Conservation (phyloP, 2,888 invertebrate species). For the Isotomurus palustris region DNA sequence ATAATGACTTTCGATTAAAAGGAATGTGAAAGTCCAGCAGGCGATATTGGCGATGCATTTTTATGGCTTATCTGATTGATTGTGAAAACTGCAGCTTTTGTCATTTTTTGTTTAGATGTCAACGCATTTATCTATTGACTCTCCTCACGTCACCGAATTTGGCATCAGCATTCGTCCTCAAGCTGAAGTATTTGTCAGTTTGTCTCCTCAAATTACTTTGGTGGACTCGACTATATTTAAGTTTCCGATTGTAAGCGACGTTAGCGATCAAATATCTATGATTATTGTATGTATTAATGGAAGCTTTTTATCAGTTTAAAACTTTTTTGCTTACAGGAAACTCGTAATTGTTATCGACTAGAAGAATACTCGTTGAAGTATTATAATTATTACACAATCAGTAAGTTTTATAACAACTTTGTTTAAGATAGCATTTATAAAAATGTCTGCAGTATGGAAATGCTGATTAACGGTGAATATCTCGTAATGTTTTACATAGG, state of each 20-base stretch:
- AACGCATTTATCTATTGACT: slow-evolving; percentile 1
- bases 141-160: slow-evolving; percentile 12
- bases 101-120: background rate
- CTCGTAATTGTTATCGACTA: background rate
- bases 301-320: too few species aligned
- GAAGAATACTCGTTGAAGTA: background rate
- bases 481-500: slow-evolving; percentile 11
- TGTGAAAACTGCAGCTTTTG: too few species aligned
- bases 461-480: background rate
- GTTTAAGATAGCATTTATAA: background rate
- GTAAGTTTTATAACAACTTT: background rate
- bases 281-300: too few species aligned
- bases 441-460: background rate
- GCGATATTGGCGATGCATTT: too few species aligned
- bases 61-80: background rate
- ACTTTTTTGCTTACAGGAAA: background rate
- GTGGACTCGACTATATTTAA: slow-evolving; percentile 14
- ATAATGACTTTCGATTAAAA: too few species aligned
- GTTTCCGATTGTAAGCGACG: slow-evolving; percentile 15
- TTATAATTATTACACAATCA: background rate
- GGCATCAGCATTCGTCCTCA: slow-evolving; percentile 20
- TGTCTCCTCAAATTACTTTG: slow-evolving; percentile 23
- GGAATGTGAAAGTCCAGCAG: too few species aligned
- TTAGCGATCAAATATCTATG: background rate
- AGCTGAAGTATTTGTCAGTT: slow-evolving; percentile 21